Evolutionary conservation across 2,797 vertebrate species (phyloP).

Genomic region (Micrastur ruficollis): DNA sequence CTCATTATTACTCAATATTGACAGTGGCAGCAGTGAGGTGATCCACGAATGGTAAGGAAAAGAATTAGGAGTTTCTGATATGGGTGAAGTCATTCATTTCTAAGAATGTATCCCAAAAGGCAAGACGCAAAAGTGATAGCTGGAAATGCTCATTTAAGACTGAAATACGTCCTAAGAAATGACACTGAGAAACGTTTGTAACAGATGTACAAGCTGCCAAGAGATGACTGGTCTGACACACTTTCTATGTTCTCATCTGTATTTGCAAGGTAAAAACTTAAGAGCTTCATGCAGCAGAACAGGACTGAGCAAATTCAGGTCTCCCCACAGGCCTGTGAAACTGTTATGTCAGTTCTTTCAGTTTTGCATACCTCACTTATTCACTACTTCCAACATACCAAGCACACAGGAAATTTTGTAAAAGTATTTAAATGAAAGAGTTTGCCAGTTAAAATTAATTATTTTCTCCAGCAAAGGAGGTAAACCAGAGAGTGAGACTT

Average conservation of each 20-base stretch:
- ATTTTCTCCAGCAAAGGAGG: neutral
- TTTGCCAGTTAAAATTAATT: neutral
- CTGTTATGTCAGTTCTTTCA: neutral
- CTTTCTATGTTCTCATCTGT: neutral
- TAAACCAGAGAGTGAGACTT: neutral
- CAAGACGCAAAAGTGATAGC: neutral
- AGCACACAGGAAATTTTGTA: neutral
- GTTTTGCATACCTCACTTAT: neutral
- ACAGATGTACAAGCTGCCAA: neutral
- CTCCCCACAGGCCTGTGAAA: neutral
- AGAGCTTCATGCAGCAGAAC: neutral
- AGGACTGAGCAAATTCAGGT: neutral
- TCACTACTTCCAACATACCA: neutral
- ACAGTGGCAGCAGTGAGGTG: neutral
- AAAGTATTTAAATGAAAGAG: neutral
- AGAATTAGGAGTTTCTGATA: neutral
- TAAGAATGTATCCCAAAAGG: neutral
- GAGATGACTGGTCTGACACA: neutral
- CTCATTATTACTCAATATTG: neutral
- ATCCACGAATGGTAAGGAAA: neutral
- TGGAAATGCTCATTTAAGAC: neutral
- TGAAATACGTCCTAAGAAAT: neutral
- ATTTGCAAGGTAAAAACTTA: neutral
- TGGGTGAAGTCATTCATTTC: neutral
- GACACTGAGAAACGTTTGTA: neutral